Evolutionary conservation across 2,797 vertebrate genomes (phyloP).

Genomic region (Podargus strigoides): DNA sequence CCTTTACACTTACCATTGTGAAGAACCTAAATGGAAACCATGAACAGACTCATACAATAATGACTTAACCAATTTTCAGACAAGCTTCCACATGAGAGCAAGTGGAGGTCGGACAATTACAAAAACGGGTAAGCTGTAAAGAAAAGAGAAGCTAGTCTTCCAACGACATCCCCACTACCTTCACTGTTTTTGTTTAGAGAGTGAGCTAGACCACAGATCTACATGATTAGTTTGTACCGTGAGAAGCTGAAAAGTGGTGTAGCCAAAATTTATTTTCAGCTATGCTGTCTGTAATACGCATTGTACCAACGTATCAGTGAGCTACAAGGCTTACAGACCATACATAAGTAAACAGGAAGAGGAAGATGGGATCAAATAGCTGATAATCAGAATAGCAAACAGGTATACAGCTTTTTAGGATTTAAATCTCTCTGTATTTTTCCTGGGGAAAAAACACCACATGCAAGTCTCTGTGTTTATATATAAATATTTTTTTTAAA

Average conservation of each 20-base stretch:
- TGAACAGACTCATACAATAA: not conserved
- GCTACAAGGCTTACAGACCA: not conserved
- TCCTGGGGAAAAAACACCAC: not conserved
- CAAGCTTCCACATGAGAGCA: not conserved
- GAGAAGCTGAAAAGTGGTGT: not conserved
- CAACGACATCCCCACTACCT: not conserved
- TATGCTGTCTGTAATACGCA: not conserved
- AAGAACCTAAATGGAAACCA: not conserved
- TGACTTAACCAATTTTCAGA: not conserved
- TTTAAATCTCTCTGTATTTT: not conserved
- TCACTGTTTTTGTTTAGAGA: not conserved
- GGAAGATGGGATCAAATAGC: not conserved
- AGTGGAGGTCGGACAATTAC: not conserved
- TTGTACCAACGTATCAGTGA: not conserved
- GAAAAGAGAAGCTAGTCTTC: not conserved
- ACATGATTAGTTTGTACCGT: not conserved
- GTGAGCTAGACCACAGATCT: not conserved
- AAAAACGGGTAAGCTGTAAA: not conserved
- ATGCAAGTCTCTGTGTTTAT: not conserved
- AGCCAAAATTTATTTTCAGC: not conserved
- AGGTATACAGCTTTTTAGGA: not conserved
- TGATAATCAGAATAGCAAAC: not conserved
- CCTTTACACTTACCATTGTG: not conserved
- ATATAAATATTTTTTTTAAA: not conserved
- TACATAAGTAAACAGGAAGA: not conserved